A percentile compares a stretch with the other conserved stretches of the same genome.
These are phyloP conservation scores for Portunus trituberculatus DNA, from an alignment of 1,140 invertebrate species.

Conservation along the genomic window DNA sequence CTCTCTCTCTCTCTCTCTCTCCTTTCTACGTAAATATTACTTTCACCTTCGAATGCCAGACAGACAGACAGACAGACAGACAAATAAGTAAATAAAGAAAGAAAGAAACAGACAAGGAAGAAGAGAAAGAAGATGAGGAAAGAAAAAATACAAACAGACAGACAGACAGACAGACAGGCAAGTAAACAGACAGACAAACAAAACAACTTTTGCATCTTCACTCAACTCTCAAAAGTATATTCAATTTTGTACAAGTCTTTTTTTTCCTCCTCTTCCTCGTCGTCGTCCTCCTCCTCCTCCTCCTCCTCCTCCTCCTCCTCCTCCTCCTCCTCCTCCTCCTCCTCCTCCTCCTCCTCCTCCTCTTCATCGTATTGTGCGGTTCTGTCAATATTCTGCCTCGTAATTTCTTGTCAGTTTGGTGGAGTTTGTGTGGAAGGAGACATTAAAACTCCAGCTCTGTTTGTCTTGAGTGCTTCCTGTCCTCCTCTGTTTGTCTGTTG, in stretches of 20 bases:
- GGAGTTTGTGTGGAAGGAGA: neutral
- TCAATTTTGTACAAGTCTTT: neutral
- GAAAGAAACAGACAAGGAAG: neutral
- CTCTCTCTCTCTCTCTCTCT: too few relatives aligned
- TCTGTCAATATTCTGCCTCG: neutral
- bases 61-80: too few relatives aligned
- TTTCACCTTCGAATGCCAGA: too few relatives aligned
- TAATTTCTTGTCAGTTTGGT: neutral
- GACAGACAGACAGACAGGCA: neutral
- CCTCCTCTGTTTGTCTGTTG: neutral
- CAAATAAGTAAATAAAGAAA: neutral
- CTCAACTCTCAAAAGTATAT: too few relatives aligned
- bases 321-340: neutral
- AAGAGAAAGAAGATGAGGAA: neutral
- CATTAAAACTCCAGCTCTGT: neutral
- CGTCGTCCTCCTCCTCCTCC: neutral
- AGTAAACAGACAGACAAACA: too few relatives aligned
- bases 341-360: slow-evolving; percentile 16
- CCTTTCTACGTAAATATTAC: too few relatives aligned
- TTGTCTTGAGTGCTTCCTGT: neutral
- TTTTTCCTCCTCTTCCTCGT: neutral
- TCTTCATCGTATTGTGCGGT: neutral
- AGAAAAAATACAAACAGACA: neutral
- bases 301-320: neutral
- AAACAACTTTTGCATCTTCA: too few relatives aligned